Percentiles rank a stretch among this genome's conserved stretches.
Conservation (phyloP, 2,797 vertebrate species). For the Otolemur crassicaudatus region DNA sequence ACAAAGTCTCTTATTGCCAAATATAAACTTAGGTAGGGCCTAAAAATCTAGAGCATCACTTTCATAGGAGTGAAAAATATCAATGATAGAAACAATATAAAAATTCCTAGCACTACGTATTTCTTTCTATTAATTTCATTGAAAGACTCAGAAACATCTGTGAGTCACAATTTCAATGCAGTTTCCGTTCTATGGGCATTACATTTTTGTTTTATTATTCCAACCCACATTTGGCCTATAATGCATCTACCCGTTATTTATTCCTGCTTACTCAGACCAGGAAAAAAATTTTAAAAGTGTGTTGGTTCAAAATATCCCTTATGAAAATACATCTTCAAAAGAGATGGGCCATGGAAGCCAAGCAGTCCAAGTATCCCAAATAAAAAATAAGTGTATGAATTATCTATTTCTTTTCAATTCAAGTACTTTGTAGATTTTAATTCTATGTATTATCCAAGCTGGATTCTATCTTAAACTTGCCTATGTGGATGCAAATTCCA, state of each 20-base stretch:
- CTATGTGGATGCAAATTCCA: neutral
- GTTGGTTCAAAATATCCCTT: slow-evolving; percentile 30
- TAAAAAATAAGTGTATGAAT: neutral
- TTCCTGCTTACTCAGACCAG: slow-evolving; percentile 11
- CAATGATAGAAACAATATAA: slow-evolving; percentile 3
- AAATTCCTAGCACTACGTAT: neutral
- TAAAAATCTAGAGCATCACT: slow-evolving; percentile 26
- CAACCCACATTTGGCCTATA: neutral
- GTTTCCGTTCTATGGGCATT: neutral
- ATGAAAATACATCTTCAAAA: neutral
- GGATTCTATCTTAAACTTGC: neutral
- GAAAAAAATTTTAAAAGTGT: neutral
- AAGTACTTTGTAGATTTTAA: slow-evolving; percentile 15
- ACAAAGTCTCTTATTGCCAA: slow-evolving; percentile 24
- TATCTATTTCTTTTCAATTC: slow-evolving; percentile 9
- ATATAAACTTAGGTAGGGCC: neutral
- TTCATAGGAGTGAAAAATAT: slow-evolving; percentile 37
- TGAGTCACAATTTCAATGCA: neutral
- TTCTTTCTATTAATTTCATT: neutral
- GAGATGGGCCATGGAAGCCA: neutral
- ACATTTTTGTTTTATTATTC: slow-evolving; percentile 10
- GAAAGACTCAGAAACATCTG: neutral
- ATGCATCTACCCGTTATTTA: neutral
- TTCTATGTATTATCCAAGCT: neutral
- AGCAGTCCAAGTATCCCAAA: neutral